These are phyloP conservation scores for Microctonus aethiopoides DNA, from an alignment of 2,888 invertebrate species.

Conservation along the genomic window DNA sequence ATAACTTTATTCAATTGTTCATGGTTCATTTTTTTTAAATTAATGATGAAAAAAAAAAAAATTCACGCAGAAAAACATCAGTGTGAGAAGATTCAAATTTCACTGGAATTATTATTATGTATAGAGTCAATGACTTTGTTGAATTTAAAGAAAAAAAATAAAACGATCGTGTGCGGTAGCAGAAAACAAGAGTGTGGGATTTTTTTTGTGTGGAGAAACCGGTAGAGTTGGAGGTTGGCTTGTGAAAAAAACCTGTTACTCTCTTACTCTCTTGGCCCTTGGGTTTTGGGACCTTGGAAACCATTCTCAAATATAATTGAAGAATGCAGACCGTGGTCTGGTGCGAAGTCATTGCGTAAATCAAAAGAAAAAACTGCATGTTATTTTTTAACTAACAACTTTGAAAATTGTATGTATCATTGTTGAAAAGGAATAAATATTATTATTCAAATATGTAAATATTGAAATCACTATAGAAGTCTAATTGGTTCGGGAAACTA, in stretches of 20 bases:
- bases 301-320: constrained; percentile 1
- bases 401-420: neutral
- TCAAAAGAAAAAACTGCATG: neutral
- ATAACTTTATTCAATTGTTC: neutral
- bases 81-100: neutral
- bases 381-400: neutral
- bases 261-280: constrained; percentile 6
- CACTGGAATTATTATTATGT: neutral
- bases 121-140: neutral
- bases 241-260: constrained; percentile 23
- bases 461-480: too few relatives aligned
- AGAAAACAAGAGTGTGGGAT: constrained; percentile 2
- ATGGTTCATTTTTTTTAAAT: neutral
- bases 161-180: neutral
- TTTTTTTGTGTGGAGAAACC: constrained; percentile 9
- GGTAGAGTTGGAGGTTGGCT: neutral
- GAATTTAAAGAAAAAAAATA: neutral
- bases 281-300: constrained; percentile 3
- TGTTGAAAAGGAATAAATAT: too few relatives aligned
- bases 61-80: neutral
- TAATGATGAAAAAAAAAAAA: neutral
- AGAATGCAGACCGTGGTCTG: neutral
- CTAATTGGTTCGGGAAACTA: neutral
- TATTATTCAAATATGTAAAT: too few relatives aligned
- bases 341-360: neutral